A percentile compares a stretch with the other conserved stretches of the same genome.
phyloP scores from a whole-genome alignment of 2,797 vertebrate species.

The Dendrocincla fuliginosa region DNA sequence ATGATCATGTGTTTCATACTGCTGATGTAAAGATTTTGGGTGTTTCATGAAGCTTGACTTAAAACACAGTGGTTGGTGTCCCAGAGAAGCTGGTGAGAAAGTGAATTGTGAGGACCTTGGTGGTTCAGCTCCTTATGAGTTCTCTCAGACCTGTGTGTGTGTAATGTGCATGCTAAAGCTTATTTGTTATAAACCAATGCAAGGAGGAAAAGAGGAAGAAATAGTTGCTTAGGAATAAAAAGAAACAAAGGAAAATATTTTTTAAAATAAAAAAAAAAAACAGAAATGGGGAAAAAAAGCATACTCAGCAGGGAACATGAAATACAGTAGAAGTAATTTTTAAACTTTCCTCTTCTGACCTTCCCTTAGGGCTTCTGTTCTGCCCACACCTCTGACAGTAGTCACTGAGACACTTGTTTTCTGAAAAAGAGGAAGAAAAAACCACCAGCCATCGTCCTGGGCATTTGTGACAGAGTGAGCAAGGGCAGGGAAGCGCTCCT shows the following conservation, averaged over 20 bases:
- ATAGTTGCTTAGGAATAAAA: neutral
- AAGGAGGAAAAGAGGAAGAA: neutral
- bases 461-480: neutral
- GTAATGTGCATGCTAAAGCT: fast-evolving
- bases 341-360: neutral
- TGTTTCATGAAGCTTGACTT: neutral
- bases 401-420: neutral
- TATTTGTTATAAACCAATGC: neutral
- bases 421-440: slow-evolving; percentile 30
- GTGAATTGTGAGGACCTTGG: neutral
- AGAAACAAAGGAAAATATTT: neutral
- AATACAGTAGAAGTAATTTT: neutral
- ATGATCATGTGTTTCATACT: fast-evolving
- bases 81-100: neutral
- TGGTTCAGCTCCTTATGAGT: neutral
- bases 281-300: neutral
- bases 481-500: neutral
- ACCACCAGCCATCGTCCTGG: neutral
- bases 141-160: neutral
- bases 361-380: neutral
- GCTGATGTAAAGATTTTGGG: neutral
- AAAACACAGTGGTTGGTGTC: neutral
- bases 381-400: neutral
- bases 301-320: neutral
- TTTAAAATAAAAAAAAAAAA: neutral